Base-by-base conservation (phyloP, 2,797 vertebrate species). In the Poliocrania exsul region DNA sequence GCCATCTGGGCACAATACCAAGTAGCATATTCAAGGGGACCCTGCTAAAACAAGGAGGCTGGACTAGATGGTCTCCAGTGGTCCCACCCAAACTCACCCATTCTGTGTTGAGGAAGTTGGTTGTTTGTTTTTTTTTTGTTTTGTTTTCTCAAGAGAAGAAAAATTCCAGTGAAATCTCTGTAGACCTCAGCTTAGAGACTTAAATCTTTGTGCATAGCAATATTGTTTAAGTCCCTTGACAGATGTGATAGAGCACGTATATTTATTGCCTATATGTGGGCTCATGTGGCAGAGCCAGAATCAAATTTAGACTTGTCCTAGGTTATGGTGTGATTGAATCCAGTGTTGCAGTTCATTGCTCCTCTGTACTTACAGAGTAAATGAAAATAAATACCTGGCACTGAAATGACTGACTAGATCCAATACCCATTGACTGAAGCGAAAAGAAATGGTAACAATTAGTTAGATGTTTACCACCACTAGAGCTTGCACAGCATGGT, bases 321-420 rank as follows among this genome's bases (percentile, higher is more conserved):
- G 8, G 1, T 57, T 87, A 54, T 11, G n/a, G 33, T 12, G 70
- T 64, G 65, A 65, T 78, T 86, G 38, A 65, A 81, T 69, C 29
- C 57, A 61, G 18, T 5, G 38, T 81, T 90, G 71, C 24, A 16
- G 73, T 69, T 91, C 58, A 69, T 31, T 92, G 72, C 31, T 81
- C 3, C 0, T 67, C 78, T 77, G 18, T 81, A 81, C 81, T 81
- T 95, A 54, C 80, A 84, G 58, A 84, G 13, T 53, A 90, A 90
- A 91, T 86, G 53, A 54, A 60, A 89, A 91, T 83, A 95, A 91
- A 93, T 91, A 58, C 18, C 66, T 69, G 35, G 40, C 65, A 51
- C 11, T 79, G 65, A 65, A 83, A 60, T 23, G 35, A 75, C n/a
- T 91, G 50, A 49, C 75, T 80, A 81, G 46, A 79, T 88, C 90